Base-by-base conservation (phyloP, 30 jellyfish, hydroid and myxozoan genomes). In the Nemopilema nomurai region DNA sequence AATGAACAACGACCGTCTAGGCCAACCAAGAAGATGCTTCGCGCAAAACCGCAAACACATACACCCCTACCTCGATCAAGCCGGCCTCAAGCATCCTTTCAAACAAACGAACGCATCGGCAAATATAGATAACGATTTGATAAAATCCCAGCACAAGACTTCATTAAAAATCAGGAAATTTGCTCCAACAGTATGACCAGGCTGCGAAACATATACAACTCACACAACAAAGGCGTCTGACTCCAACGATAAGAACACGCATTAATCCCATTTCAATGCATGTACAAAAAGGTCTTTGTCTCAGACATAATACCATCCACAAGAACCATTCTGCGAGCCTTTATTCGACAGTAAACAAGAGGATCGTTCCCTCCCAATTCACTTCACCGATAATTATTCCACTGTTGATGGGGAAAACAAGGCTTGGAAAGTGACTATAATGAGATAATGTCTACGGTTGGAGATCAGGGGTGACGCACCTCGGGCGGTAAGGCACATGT, bases 141-240 rank as follows among this genome's bases (percentile, higher is more conserved):
- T 13, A 41, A 41, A 41, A 41, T 41, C 57, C 57, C 57, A 13
- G 57, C 57, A 41, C 57, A 3, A 41, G 13, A 41, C 57, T 41
- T 41, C 57, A 41, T 41, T 3, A 41, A 13, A 41, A 41, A 3
- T 41, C 13, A 41, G 13, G 13, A 41, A 6, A 3, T 41, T 13
- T 3, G 57, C 57, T 41, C 57, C 57, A 41, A 41, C 6, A 41
- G 57, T 41, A 41, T 13, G 57, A 6, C 13, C 57, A 3, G 57
- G 57, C 57, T 3, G 57, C 9, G 57, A 41, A 41, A 41, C 57
- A 41, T 41, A 41, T 41, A 41, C 57, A 41, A 3, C 57, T 41
- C 13, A 18, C 50, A 6, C 50, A 73, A 73, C 83, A 33, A 73
- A 22, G 28, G 19, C 69, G 83, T 41, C 83, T 73, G 83, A 73